Evolutionary conservation across 2,888 invertebrate genomes (phyloP).

Genomic region (Drosophila multiciliata): DNA sequence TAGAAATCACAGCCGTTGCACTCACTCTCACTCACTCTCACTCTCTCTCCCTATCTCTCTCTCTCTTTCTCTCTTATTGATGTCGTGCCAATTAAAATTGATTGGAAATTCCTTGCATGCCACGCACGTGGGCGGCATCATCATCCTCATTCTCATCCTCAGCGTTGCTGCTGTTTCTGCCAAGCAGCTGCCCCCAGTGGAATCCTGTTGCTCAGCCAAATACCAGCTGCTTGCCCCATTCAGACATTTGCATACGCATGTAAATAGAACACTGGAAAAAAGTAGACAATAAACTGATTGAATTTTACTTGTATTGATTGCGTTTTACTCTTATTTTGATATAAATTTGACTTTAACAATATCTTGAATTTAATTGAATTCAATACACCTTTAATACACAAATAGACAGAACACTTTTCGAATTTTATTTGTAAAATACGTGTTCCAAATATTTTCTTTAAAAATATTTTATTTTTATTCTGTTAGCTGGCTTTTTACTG

Average conservation of each 20-base stretch:
- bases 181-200: slow-evolving; percentile 34
- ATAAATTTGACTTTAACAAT: background rate
- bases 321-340: background rate
- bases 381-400: no score
- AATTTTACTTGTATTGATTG: background rate
- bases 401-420: no score
- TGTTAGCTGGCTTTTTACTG: background rate
- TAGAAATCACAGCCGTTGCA: background rate
- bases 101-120: slow-evolving; percentile 84
- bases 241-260: slow-evolving; percentile 53
- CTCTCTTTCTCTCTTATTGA: slow-evolving; percentile 69
- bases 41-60: background rate
- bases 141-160: slow-evolving; percentile 2
- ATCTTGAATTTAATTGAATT: background rate
- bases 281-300: background rate
- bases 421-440: no score
- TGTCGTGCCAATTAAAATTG: slow-evolving; percentile 84
- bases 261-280: slow-evolving; percentile 1
- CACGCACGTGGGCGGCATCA: slow-evolving; percentile 71
- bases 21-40: background rate
- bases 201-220: slow-evolving; percentile 43
- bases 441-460: no score
- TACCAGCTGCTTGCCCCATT: slow-evolving; percentile 50
- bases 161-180: background rate
- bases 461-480: no score